phyloP scores from a whole-genome alignment of 1,140 invertebrate genomes.

The Euura saliciscinereae region DNA sequence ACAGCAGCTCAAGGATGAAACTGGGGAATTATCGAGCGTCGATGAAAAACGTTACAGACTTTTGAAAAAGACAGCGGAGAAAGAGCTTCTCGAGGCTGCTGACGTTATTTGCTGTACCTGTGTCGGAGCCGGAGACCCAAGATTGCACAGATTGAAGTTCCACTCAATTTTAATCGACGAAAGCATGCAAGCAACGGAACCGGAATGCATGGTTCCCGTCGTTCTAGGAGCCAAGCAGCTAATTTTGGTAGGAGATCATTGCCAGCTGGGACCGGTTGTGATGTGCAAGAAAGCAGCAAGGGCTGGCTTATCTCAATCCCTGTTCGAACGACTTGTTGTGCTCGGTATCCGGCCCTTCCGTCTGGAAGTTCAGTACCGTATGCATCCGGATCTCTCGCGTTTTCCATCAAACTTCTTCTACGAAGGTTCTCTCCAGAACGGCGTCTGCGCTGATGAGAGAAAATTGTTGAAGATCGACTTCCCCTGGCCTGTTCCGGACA shows the following conservation, averaged over 20 bases:
- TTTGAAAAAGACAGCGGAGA: constrained; percentile 90
- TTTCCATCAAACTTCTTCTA: constrained; percentile 99
- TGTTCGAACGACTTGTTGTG: constrained; percentile 97
- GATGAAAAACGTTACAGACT: constrained; percentile 95
- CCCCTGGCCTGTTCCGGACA: constrained; percentile 95
- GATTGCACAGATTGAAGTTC: constrained; percentile 91
- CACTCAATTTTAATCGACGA: constrained; percentile 98
- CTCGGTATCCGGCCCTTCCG: constrained; percentile 94
- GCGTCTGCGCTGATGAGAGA: constrained; percentile 95
- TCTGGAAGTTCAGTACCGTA: constrained; percentile 98
- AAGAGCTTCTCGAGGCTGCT: constrained; percentile 91
- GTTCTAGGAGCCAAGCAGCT: constrained; percentile 96
- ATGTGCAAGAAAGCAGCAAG: constrained; percentile 99
- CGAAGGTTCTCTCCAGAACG: constrained; percentile 98
- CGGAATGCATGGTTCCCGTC: constrained; percentile 98
- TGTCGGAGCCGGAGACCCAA: constrained; percentile 96
- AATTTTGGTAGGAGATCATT: constrained; percentile 98
- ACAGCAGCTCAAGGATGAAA: constrained; percentile 96
- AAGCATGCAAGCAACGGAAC: constrained; percentile 96
- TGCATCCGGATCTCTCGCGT: constrained; percentile 96
- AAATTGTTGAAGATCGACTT: constrained; percentile 92
- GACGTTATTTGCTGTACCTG: constrained; percentile 99
- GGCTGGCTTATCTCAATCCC: constrained; percentile 94
- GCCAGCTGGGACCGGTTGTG: constrained; percentile 96
- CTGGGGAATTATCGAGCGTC: constrained; percentile 89